Base-by-base conservation (phyloP, 1,140 invertebrate genomes). In the Drosophila cardini region DNA sequence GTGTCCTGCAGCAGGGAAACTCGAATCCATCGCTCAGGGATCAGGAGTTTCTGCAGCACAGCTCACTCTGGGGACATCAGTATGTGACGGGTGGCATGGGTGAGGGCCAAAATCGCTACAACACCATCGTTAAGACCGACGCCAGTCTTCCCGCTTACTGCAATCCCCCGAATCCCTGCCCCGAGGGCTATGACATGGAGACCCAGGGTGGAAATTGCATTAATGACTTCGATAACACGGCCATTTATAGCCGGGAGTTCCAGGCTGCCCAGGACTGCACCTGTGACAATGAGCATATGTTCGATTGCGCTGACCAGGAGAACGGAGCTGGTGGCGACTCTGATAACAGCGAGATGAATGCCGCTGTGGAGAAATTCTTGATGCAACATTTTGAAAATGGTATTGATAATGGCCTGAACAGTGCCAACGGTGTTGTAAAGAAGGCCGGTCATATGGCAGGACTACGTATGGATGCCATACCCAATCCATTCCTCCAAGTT, bases 251-350 rank as follows among this genome's bases (percentile, higher is more conserved):
- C 90, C 95, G 98, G 0, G 95, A 98, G 75, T 99, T 98, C 92
- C 98, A 99, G 92, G 95, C 96, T 2, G 93, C 96, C 0, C 98
- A 99, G 91, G 96, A 98, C 60, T 99, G 98, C 91, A 98, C 99
- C 94, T 99, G 99, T 77, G 99, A 99, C 91, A 96, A 95, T 1
- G 99, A 99, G 89, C 99, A 99, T 93, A 99, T 99, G 98, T 97
- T 99, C 90, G 96, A 97, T 91, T 99, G 98, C 92, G 94, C 96
- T 0, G 93, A 91, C 18, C 91, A 92, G 42, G 89, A 89, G 7
- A 82, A 78, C n/a, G 86, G 56, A n/a, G 48, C 77, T 78, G 93
- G 21, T 77, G 87, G 4, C 79, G 64, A 53, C 0, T 38, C 77
- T 10, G 85, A 75, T 16, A 87, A 61, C 65, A 91, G 52, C 72